A percentile compares a stretch with the other conserved stretches of the same genome.
phyloP scores from a whole-genome alignment of 2,797 vertebrate genomes.

The Propithecus deckenii region DNA sequence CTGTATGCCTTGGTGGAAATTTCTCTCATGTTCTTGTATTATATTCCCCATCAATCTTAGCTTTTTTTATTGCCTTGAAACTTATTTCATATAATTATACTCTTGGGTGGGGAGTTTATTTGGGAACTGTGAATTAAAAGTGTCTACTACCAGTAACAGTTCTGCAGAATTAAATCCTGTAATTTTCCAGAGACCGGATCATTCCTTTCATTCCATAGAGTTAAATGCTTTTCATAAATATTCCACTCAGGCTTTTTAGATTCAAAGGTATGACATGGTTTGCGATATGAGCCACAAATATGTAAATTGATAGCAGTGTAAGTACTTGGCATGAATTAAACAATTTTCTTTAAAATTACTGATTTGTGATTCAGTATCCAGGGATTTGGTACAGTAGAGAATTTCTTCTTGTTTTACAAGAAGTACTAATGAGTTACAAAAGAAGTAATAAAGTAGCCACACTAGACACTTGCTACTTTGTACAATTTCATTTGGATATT shows the following conservation, averaged over 20 bases:
- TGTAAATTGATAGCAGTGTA: not conserved
- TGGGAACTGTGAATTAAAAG: slow-evolving; percentile 22
- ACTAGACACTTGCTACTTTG: not conserved
- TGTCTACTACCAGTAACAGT: not conserved
- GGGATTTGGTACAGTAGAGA: not conserved
- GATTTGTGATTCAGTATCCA: not conserved
- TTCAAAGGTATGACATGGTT: not conserved
- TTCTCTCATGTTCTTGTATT: not conserved
- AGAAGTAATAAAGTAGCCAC: not conserved
- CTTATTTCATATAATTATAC: slow-evolving; percentile 27
- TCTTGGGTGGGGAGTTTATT: not conserved
- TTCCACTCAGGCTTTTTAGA: slow-evolving; percentile 18
- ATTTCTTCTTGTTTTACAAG: not conserved
- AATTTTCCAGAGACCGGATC: not conserved
- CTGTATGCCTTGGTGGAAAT: not conserved
- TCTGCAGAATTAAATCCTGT: not conserved
- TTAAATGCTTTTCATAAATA: slow-evolving; percentile 25
- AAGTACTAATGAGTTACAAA: slow-evolving; percentile 13
- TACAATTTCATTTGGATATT: not conserved
- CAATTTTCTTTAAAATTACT: slow-evolving; percentile 45
- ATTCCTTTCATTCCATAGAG: not conserved
- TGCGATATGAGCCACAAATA: slow-evolving; percentile 26
- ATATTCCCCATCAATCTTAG: not conserved
- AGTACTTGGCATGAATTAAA: not conserved
- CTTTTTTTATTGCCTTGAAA: slow-evolving; percentile 24